phyloP scores from a whole-genome alignment of 2,797 vertebrate species.

The Sylvilagus floridanus region DNA sequence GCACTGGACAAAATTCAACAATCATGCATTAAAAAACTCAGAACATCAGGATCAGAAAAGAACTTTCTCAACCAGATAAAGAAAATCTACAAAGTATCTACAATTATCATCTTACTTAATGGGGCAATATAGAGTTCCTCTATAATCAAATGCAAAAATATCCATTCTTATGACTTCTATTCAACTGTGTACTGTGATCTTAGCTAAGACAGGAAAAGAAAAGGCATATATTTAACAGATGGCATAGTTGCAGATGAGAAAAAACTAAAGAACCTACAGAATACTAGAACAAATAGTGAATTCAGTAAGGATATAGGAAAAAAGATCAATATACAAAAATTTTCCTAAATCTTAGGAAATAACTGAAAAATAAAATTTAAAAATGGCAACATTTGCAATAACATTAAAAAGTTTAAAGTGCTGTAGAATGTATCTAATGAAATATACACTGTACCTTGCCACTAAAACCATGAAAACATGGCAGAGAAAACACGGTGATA shows the following conservation, averaged over 20 bases:
- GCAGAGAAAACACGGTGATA: background rate
- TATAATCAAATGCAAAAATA: background rate
- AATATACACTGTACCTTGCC: background rate
- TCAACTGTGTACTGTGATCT: background rate
- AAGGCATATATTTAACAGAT: background rate
- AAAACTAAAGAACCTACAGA: constrained; percentile 7
- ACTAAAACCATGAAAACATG: background rate
- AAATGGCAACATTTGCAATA: background rate
- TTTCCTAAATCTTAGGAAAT: background rate
- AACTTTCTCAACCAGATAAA: background rate
- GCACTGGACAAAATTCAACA: background rate
- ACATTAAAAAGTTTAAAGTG: background rate
- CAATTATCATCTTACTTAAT: background rate
- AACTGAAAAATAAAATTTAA: background rate
- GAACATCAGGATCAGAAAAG: background rate
- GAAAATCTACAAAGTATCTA: background rate
- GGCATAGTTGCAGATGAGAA: background rate
- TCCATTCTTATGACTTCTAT: background rate
- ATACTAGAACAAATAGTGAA: background rate
- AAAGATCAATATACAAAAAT: background rate
- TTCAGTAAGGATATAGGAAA: background rate
- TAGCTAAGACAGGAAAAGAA: background rate
- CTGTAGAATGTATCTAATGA: background rate
- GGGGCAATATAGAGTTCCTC: background rate
- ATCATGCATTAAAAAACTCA: background rate